Conservation (phyloP, 2,113 vertebrate genomes). For the Camelus bactrianus region DNA sequence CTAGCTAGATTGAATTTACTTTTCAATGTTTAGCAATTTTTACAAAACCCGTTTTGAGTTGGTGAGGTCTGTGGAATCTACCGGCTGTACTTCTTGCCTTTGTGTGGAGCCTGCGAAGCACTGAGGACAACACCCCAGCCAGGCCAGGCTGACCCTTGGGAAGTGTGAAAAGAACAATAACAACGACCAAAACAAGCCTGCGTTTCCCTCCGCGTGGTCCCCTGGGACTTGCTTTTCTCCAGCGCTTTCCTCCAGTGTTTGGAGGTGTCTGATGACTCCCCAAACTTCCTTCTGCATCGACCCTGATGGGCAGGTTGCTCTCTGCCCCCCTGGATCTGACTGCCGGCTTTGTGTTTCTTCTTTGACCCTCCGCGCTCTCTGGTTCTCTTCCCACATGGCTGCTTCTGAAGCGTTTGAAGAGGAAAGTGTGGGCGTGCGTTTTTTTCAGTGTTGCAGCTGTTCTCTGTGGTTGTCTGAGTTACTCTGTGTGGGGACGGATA, state of each 20-base stretch:
- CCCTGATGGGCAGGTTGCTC: neutral
- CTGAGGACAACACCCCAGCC: neutral
- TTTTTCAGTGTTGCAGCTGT: constrained; percentile 53
- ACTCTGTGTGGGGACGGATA: neutral
- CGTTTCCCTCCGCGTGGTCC: neutral
- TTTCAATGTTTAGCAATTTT: constrained; percentile 34
- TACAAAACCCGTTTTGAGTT: neutral
- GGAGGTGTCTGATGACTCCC: neutral
- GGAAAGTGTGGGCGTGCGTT: neutral
- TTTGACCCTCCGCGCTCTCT: neutral
- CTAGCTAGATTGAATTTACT: constrained; percentile 13
- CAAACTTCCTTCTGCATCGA: neutral
- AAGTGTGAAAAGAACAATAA: neutral
- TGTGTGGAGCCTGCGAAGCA: neutral
- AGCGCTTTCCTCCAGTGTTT: neutral
- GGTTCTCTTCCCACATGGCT: neutral
- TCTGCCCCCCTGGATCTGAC: neutral
- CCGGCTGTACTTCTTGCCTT: neutral
- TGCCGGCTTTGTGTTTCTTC: neutral
- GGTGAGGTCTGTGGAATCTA: neutral
- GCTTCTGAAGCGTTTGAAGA: constrained; percentile 63
- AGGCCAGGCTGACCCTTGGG: neutral
- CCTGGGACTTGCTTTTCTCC: neutral
- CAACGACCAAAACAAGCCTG: neutral
- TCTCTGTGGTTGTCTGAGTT: constrained; percentile 53